Evolutionary conservation across 1,140 invertebrate species (phyloP).

Genomic region (Trissolcus basalis): DNA sequence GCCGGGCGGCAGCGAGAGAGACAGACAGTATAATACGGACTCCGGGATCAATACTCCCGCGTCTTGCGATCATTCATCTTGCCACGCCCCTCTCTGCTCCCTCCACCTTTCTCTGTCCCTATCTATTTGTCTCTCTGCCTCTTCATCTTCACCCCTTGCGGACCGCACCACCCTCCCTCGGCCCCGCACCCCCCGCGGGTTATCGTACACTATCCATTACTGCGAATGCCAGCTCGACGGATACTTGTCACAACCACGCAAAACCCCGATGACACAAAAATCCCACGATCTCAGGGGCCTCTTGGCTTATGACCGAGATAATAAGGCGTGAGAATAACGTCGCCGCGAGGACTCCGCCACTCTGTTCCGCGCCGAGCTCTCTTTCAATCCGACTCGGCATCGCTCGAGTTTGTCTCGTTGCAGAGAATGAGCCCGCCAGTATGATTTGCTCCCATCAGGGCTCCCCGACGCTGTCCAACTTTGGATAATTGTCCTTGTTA

Average conservation of each 20-base stretch:
- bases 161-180: constrained; percentile 31
- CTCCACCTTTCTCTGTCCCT: constrained; percentile 53
- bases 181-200: not conserved
- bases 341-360: too few species aligned
- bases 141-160: constrained; percentile 56
- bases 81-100: constrained; percentile 74
- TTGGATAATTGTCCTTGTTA: too few species aligned
- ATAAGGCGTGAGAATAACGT: constrained; percentile 6
- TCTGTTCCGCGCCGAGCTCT: too few species aligned
- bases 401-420: too few species aligned
- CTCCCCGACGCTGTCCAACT: too few species aligned
- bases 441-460: too few species aligned
- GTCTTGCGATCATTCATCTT: constrained; percentile 78
- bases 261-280: constrained; percentile 33
- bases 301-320: constrained; percentile 19
- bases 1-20: constrained; percentile 50
- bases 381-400: not conserved
- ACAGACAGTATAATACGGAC: constrained; percentile 60
- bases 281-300: constrained; percentile 20
- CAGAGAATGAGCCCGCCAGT: too few species aligned
- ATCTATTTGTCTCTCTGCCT: constrained; percentile 49
- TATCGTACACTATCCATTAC: constrained; percentile 43
- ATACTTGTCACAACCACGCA: constrained; percentile 15
- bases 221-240: constrained; percentile 8
- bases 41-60: constrained; percentile 76